Conservation (phyloP, 2,113 vertebrate species). For the Dromas ardeola region DNA sequence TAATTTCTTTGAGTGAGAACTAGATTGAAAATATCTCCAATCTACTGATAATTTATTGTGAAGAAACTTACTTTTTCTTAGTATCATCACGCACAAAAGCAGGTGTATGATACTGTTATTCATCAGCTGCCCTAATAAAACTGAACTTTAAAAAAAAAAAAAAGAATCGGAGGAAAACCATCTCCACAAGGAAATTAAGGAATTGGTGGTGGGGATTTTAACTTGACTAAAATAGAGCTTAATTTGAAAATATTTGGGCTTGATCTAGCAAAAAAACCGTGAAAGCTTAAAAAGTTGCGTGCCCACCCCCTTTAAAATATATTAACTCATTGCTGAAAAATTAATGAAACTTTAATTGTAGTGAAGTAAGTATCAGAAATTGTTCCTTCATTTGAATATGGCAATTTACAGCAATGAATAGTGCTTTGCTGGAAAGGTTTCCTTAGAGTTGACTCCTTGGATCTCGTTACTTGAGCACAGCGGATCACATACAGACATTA, state of each 20-base stretch:
- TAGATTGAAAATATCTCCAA: background rate
- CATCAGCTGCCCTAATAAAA: background rate
- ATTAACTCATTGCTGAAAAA: background rate
- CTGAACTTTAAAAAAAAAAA: background rate
- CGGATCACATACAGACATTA: background rate
- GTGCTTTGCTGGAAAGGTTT: background rate
- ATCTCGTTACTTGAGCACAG: background rate
- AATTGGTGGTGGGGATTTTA: background rate
- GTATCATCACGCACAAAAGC: background rate
- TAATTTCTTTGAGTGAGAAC: background rate
- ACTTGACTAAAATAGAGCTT: background rate
- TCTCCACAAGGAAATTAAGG: background rate
- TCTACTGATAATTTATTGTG: background rate
- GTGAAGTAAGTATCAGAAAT: background rate
- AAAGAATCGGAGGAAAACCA: background rate
- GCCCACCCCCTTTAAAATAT: rapidly evolving
- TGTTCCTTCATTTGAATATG: background rate
- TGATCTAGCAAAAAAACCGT: background rate
- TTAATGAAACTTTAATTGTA: background rate
- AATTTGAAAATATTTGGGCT: background rate
- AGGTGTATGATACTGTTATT: background rate
- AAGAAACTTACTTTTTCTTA: background rate
- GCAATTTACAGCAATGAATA: background rate
- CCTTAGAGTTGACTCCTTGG: background rate
- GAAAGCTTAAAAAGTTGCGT: background rate